Evolutionary conservation across 2,113 vertebrate genomes (phyloP).

Genomic region (Scomber scombrus): DNA sequence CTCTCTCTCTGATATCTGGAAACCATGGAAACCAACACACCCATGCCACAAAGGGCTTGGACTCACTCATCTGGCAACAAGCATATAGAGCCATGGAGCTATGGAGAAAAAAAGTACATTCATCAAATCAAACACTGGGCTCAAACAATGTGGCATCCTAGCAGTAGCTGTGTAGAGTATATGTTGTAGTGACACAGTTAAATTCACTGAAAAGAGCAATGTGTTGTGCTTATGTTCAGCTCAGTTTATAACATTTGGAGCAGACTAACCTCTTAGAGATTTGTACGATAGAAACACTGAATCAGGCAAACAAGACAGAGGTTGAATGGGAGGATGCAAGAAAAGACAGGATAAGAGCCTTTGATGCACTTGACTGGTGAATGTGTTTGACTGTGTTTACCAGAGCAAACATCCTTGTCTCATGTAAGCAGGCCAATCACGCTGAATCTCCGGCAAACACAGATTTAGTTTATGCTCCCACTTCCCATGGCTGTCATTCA

Average conservation of each 20-base stretch:
- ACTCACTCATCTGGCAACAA: background rate
- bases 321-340: background rate
- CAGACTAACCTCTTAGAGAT: background rate
- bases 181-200: background rate
- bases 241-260: background rate
- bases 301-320: background rate
- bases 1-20: background rate
- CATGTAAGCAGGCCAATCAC: conserved; percentile 8
- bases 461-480: conserved; percentile 24
- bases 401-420: conserved; percentile 39
- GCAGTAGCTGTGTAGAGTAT: no score
- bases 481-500: conserved; percentile 62
- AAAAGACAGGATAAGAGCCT: background rate
- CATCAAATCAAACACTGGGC: background rate
- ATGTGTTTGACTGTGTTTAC: conserved; percentile 41
- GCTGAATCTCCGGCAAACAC: conserved; percentile 7
- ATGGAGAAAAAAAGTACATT: background rate
- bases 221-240: background rate
- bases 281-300: background rate
- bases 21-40: background rate
- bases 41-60: background rate
- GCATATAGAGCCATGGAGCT: no score
- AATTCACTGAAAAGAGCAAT: background rate
- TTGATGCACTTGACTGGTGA: conserved; percentile 7
- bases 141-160: background rate